A percentile compares a stretch with the other conserved stretches of the same genome.
Evolutionary conservation across 2,888 invertebrate species (phyloP).

Genomic region (Apamea monoglypha): DNA sequence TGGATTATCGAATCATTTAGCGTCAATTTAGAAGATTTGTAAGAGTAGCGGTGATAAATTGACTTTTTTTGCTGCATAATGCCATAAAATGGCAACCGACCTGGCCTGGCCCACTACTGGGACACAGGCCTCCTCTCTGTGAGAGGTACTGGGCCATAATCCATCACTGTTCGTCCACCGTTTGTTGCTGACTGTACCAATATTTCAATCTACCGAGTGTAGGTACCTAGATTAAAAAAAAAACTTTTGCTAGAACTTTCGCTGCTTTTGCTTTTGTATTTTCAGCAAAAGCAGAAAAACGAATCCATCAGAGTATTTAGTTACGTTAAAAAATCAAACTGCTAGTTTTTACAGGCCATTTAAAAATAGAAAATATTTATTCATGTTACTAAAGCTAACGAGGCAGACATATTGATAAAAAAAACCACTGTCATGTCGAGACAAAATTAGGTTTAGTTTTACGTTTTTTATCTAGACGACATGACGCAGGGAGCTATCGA

Average conservation of each 20-base stretch:
- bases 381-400: neutral
- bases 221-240: neutral
- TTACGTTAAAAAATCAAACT: neutral
- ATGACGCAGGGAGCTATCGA: neutral
- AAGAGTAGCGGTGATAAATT: neutral
- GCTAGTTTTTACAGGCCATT: neutral
- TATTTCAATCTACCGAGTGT: neutral
- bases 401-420: conserved; percentile 1
- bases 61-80: no score
- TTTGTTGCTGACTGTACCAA: neutral
- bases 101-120: neutral
- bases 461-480: conserved; percentile 1
- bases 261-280: no score
- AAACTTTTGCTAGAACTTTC: neutral
- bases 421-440: neutral
- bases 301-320: neutral
- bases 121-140: neutral
- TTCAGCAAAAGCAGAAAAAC: neutral
- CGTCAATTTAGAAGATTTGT: neutral
- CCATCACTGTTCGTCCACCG: neutral
- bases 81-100: no score
- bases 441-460: neutral
- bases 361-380: conserved; percentile 5
- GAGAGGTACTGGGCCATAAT: neutral
- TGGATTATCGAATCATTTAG: neutral